Evolutionary conservation across 2,888 invertebrate species (phyloP).

Genomic region (Villa cingulata): DNA sequence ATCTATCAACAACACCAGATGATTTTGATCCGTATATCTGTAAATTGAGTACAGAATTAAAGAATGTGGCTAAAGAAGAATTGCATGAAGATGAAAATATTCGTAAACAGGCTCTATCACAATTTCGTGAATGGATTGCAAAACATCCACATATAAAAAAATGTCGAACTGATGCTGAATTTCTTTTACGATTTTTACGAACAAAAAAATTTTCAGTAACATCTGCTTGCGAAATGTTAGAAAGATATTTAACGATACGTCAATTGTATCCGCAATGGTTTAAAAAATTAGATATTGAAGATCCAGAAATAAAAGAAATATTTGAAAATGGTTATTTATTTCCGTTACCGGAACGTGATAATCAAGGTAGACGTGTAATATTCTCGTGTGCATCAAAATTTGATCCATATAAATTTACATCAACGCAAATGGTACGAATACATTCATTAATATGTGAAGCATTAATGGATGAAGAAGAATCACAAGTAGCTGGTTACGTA

Average conservation of each 20-base stretch:
- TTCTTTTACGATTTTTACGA: conserved; percentile 69
- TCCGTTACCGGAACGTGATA: conserved; percentile 59
- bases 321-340: conserved; percentile 68
- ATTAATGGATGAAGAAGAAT: conserved; percentile 70
- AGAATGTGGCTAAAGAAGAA: conserved; percentile 54
- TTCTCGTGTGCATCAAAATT: conserved; percentile 68
- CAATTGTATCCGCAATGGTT: conserved; percentile 81
- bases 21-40: conserved; percentile 34
- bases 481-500: conserved; percentile 70
- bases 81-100: conserved; percentile 66
- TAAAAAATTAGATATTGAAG: conserved; percentile 61
- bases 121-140: conserved; percentile 68
- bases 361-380: conserved; percentile 61
- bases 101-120: conserved; percentile 57
- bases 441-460: conserved; percentile 77
- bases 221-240: conserved; percentile 73
- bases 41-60: conserved; percentile 33
- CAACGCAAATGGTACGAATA: conserved; percentile 70
- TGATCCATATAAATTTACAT: conserved; percentile 62
- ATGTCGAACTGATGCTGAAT: conserved; percentile 70
- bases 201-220: conserved; percentile 80
- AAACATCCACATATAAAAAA: conserved; percentile 71
- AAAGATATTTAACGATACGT: conserved; percentile 71
- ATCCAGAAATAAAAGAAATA: conserved; percentile 64
- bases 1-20: conserved; percentile 23